A percentile compares a stretch with the other conserved stretches of the same genome.
Evolutionary conservation across 92 coral and sea anemone species (phyloP).

Genomic region (Pocillopora grandis): DNA sequence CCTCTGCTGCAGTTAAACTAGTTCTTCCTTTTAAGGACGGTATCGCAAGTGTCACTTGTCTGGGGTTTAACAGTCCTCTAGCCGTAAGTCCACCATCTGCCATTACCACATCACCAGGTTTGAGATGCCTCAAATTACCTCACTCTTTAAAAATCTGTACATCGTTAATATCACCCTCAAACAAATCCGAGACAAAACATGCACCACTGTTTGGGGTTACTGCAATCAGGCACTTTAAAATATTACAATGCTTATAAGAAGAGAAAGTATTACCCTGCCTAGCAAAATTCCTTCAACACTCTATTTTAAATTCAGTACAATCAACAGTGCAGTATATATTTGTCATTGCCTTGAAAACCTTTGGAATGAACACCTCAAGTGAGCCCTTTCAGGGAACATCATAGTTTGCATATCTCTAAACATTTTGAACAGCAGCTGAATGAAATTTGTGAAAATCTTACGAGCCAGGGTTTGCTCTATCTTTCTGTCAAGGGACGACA

Average conservation of each 20-base stretch:
- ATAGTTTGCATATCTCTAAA: slow-evolving; percentile 37
- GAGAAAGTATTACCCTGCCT: slow-evolving; percentile 55
- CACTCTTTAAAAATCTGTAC: slow-evolving; percentile 45
- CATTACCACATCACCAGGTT: slow-evolving; percentile 49
- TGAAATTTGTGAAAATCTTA: slow-evolving; percentile 16
- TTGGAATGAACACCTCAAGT: slow-evolving; percentile 45
- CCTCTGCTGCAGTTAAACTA: slow-evolving; percentile 56
- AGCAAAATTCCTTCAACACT: slow-evolving; percentile 24
- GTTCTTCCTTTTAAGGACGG: slow-evolving; percentile 62
- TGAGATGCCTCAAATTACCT: slow-evolving; percentile 55
- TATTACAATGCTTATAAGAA: slow-evolving; percentile 58
- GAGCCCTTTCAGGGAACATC: slow-evolving; percentile 55
- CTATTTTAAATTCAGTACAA: slow-evolving; percentile 49
- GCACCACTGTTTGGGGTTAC: slow-evolving; percentile 52
- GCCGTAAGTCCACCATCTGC: slow-evolving; percentile 63
- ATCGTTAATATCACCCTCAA: slow-evolving; percentile 42
- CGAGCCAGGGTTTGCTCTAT: too few relatives aligned
- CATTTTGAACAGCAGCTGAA: slow-evolving; percentile 44
- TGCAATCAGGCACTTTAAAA: slow-evolving; percentile 65
- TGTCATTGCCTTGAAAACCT: slow-evolving; percentile 56
- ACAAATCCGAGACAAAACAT: slow-evolving; percentile 57
- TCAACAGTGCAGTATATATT: slow-evolving; percentile 66
- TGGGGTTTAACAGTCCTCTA: slow-evolving; percentile 57
- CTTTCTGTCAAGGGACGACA: too few relatives aligned
- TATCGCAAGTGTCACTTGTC: slow-evolving; percentile 45